phyloP scores from a whole-genome alignment of 2,113 vertebrate genomes.

The Anoura caudifer region DNA sequence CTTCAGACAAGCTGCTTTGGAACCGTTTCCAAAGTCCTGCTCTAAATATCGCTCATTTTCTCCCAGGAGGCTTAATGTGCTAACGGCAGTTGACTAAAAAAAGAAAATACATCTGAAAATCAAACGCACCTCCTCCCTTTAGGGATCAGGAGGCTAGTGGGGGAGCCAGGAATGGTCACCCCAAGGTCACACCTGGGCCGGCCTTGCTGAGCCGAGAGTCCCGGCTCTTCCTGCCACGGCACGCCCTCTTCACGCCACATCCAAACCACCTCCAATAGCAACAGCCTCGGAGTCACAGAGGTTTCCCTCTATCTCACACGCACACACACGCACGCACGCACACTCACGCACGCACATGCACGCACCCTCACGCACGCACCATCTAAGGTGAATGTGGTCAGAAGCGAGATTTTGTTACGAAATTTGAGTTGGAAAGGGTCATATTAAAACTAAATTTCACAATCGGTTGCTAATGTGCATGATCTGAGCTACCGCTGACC shows the following conservation, averaged over 20 bases:
- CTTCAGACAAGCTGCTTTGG: background rate
- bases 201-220: no score
- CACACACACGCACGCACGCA: background rate
- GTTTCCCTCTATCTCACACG: no score
- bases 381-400: background rate
- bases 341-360: background rate
- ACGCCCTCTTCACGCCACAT: no score
- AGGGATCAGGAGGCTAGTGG: background rate
- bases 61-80: background rate
- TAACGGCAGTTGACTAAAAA: background rate
- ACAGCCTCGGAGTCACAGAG: no score
- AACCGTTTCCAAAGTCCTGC: background rate
- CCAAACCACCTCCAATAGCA: fast-evolving
- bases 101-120: background rate
- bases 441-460: background rate
- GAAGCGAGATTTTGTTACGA: background rate
- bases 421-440: background rate
- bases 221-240: no score
- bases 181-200: background rate
- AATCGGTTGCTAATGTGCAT: background rate
- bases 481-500: background rate
- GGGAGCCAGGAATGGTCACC: background rate
- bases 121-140: background rate
- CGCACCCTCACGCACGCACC: background rate
- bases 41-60: background rate